phyloP scores from a whole-genome alignment of 2,888 invertebrate genomes.

The Drosophila putrida region DNA sequence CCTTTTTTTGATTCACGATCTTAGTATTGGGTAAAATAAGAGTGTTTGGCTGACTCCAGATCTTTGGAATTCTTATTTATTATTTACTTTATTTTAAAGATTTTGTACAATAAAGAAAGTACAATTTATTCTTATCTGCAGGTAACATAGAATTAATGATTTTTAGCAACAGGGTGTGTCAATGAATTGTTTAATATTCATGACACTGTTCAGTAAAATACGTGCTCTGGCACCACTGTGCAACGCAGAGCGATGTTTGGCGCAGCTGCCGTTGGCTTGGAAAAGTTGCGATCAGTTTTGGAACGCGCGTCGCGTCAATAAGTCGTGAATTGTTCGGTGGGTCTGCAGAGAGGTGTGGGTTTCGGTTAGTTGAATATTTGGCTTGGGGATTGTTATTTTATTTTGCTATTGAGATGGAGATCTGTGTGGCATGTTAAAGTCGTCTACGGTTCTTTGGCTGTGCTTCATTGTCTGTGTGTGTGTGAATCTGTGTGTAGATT shows the following conservation, averaged over 20 bases:
- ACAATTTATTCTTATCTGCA: too few relatives aligned
- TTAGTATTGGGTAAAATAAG: too few relatives aligned
- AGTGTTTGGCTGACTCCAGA: too few relatives aligned
- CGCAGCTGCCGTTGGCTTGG: slow-evolving; percentile 20
- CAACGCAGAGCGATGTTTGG: slow-evolving; percentile 25
- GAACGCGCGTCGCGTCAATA: slow-evolving; percentile 48
- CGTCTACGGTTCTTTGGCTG: slow-evolving; percentile 34
- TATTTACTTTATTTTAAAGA: too few relatives aligned
- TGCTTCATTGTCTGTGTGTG: slow-evolving; percentile 26
- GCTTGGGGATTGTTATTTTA: slow-evolving; percentile 16
- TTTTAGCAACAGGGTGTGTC: background rate
- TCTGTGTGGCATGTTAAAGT: slow-evolving; percentile 35
- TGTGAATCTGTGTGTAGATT: slow-evolving; percentile 40
- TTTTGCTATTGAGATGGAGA: slow-evolving; percentile 10
- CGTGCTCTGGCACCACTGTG: slow-evolving; percentile 35
- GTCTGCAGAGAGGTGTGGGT: slow-evolving; percentile 12
- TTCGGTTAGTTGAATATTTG: slow-evolving; percentile 29
- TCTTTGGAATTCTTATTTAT: too few relatives aligned
- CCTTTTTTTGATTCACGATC: too few relatives aligned
- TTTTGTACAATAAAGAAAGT: too few relatives aligned
- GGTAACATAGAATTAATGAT: background rate
- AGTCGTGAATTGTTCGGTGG: slow-evolving; percentile 65
- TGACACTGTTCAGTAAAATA: background rate
- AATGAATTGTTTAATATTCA: too few relatives aligned
- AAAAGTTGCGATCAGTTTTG: slow-evolving; percentile 69